Evolutionary conservation across 2,113 vertebrate species (phyloP).

Genomic region (Plecturocebus donacophilus): DNA sequence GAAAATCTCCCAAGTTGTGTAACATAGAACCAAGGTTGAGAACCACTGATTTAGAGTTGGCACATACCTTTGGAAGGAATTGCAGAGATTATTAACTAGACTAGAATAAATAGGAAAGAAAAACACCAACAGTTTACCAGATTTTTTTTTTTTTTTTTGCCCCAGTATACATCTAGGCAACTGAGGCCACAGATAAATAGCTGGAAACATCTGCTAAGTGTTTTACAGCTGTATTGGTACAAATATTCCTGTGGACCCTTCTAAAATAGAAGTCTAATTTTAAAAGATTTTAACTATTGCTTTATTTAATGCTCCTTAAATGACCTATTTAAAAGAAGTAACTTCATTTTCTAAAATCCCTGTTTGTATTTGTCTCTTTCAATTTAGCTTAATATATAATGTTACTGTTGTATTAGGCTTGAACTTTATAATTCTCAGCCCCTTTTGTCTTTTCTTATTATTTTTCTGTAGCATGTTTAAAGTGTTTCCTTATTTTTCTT

Average conservation of each 20-base stretch:
- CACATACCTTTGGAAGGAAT: neutral
- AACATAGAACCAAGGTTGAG: neutral
- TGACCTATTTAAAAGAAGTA: slow-evolving; percentile 21
- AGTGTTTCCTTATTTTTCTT: neutral
- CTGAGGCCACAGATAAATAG: neutral
- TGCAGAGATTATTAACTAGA: neutral
- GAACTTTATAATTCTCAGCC: neutral
- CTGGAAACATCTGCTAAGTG: neutral
- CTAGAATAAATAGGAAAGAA: neutral
- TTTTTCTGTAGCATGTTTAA: neutral
- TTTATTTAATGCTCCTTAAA: slow-evolving; percentile 41
- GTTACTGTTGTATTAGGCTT: neutral
- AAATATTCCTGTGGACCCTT: neutral
- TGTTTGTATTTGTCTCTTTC: neutral
- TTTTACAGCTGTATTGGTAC: neutral
- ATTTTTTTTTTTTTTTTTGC: neutral
- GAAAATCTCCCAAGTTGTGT: neutral
- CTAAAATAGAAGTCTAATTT: neutral
- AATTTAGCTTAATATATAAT: neutral
- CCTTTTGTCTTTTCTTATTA: neutral
- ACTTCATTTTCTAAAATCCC: neutral
- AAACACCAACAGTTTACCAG: neutral
- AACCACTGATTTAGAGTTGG: neutral
- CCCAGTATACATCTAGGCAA: neutral
- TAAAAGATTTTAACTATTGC: neutral